Evolutionary conservation across 2,888 invertebrate species (phyloP).

Genomic region (Acholoe squamosa): DNA sequence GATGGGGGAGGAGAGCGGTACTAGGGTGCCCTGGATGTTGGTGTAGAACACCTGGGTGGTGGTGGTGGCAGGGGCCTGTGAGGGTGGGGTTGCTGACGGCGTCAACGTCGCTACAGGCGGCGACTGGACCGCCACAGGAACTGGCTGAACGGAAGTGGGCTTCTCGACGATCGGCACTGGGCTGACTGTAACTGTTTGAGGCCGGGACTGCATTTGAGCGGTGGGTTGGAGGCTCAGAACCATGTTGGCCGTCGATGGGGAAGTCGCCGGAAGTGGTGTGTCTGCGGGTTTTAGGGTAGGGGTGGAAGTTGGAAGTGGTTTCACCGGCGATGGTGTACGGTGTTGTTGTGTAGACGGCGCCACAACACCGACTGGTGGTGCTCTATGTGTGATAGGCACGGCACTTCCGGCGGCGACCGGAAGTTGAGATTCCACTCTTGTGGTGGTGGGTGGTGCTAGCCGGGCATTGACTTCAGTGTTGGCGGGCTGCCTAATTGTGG

Average conservation of each 20-base stretch:
- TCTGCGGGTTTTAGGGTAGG: too few species aligned
- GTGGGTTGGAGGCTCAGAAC: neutral
- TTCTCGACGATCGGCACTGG: neutral
- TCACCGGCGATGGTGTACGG: neutral
- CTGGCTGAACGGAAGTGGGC: neutral
- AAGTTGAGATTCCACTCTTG: too few species aligned
- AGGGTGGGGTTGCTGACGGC: neutral
- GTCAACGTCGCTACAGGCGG: neutral
- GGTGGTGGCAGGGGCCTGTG: neutral
- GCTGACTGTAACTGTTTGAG: neutral
- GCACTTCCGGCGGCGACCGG: constrained; percentile 1
- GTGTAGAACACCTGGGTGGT: constrained; percentile 63
- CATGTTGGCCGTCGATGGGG: neutral
- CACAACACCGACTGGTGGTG: neutral
- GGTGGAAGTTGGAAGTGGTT: neutral
- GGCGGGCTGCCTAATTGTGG: neutral
- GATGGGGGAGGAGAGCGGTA: constrained; percentile 71
- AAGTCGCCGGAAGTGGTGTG: neutral
- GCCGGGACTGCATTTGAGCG: neutral
- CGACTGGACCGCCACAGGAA: neutral
- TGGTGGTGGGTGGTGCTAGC: neutral
- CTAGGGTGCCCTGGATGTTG: constrained; percentile 60
- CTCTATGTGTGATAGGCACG: neutral
- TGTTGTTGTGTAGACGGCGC: neutral
- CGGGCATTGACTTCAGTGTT: neutral